Evolutionary conservation across 2,113 vertebrate species (phyloP).

Genomic region (Athene cunicularia): DNA sequence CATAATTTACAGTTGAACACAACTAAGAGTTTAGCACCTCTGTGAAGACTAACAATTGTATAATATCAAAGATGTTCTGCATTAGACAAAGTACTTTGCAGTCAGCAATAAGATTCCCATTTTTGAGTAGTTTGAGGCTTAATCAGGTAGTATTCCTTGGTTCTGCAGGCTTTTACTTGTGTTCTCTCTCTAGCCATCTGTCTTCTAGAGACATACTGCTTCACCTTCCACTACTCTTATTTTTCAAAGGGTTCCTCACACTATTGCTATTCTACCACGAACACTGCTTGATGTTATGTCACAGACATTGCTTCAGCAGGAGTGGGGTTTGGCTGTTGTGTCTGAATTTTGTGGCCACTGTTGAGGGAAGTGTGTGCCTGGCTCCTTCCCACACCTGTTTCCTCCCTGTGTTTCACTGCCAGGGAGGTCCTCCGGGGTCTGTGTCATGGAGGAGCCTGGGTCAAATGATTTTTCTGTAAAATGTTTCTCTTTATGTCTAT

Average conservation of each 20-base stretch:
- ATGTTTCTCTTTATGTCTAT: conserved; percentile 15
- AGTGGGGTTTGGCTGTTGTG: neutral
- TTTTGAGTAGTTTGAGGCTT: neutral
- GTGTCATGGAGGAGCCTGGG: neutral
- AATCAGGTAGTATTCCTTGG: neutral
- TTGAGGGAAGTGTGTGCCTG: conserved; percentile 33
- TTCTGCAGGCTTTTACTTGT: neutral
- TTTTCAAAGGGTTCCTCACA: neutral
- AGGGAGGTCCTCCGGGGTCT: neutral
- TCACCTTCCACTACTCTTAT: neutral
- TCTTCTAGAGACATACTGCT: neutral
- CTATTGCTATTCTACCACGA: neutral
- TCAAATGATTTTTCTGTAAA: neutral
- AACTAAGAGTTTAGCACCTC: neutral
- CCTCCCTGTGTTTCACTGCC: conserved; percentile 30
- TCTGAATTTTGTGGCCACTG: neutral
- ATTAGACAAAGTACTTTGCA: neutral
- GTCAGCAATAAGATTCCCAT: neutral
- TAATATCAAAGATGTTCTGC: neutral
- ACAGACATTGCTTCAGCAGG: neutral
- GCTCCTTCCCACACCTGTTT: conserved; percentile 55
- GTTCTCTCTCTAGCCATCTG: neutral
- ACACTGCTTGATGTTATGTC: neutral
- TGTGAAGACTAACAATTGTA: neutral
- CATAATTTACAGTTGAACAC: neutral